Evolutionary conservation across 2,113 vertebrate species (phyloP).

Genomic region (Mormoops blainvillei): DNA sequence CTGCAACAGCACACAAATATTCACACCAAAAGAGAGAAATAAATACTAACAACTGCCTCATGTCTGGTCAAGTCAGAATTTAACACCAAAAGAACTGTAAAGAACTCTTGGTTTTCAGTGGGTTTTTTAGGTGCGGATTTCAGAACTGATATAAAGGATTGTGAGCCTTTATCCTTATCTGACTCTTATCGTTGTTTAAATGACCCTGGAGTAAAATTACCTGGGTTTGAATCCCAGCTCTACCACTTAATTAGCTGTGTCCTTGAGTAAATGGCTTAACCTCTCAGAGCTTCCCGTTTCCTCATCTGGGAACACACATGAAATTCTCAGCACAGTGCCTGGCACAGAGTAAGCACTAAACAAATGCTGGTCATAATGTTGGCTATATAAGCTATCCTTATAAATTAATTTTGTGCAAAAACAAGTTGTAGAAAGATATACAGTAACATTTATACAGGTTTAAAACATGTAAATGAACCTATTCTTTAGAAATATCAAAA

Average conservation of each 20-base stretch:
- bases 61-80: neutral
- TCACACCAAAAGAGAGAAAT: slow-evolving; percentile 2
- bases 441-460: neutral
- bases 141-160: neutral
- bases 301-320: neutral
- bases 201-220: neutral
- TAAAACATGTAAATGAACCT: neutral
- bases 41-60: neutral
- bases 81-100: neutral
- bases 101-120: neutral
- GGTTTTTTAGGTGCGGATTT: neutral
- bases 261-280: slow-evolving; percentile 27
- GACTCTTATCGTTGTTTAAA: neutral
- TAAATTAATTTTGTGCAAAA: slow-evolving; percentile 3
- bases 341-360: neutral
- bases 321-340: neutral
- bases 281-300: neutral
- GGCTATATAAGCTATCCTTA: neutral
- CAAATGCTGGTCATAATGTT: neutral
- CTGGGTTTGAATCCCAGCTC: neutral
- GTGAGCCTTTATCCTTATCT: neutral
- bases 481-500: neutral
- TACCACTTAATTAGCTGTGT: neutral
- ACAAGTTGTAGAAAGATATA: neutral
- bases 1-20: neutral